Evolutionary conservation across 2,888 invertebrate species (phyloP).

Genomic region (Lamellibrachia satsuma): DNA sequence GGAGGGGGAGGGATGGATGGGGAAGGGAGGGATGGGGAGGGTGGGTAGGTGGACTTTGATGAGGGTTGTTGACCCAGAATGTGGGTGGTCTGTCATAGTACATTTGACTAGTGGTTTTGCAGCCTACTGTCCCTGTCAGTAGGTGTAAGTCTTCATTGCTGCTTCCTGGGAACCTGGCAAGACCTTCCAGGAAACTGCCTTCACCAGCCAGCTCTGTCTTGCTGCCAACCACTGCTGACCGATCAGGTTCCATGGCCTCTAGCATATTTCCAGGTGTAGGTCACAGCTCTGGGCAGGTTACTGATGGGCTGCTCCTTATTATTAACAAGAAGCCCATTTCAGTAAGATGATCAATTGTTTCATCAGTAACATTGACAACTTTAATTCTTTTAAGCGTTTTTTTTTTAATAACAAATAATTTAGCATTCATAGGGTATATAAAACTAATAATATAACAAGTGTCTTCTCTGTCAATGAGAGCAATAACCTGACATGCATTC

Average conservation of each 20-base stretch:
- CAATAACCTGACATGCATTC: too few species aligned
- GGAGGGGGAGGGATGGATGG: background rate
- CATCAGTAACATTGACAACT: too few species aligned
- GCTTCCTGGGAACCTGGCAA: background rate
- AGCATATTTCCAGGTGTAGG: too few species aligned
- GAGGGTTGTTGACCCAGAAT: background rate
- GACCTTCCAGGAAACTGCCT: background rate
- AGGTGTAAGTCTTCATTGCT: background rate
- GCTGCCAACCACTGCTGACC: background rate
- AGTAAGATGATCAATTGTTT: too few species aligned
- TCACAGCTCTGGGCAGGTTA: too few species aligned
- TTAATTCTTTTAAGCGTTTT: too few species aligned
- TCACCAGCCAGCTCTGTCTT: background rate
- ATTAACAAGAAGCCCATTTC: too few species aligned
- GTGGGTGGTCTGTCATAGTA: background rate
- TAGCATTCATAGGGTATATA: too few species aligned
- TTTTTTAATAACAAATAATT: too few species aligned
- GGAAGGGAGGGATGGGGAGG: background rate
- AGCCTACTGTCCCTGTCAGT: background rate
- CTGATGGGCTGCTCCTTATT: too few species aligned
- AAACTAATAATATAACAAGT: too few species aligned
- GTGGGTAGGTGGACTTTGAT: background rate
- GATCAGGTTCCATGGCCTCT: background rate
- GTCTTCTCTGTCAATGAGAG: too few species aligned
- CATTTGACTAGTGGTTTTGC: background rate